These are phyloP conservation scores for Aegotheles bennettii DNA, from an alignment of 2,113 vertebrate genomes.

Conservation along the genomic window DNA sequence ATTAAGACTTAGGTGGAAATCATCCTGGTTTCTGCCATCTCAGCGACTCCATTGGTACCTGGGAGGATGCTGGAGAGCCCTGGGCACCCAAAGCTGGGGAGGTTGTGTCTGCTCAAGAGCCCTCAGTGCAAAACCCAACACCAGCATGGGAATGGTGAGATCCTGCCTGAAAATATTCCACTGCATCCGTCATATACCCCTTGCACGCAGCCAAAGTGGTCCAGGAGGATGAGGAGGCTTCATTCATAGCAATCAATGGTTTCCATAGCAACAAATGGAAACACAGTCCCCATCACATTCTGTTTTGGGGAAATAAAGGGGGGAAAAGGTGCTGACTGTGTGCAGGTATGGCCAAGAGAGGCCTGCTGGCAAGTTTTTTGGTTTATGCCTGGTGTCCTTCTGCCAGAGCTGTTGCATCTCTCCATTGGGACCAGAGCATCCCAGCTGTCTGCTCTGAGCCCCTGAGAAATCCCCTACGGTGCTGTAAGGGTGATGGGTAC, in stretches of 20 bases:
- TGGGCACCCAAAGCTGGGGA: neutral
- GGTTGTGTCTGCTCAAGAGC: neutral
- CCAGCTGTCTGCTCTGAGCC: accelerated
- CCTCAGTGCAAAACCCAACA: neutral
- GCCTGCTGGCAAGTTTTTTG: neutral
- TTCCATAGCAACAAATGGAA: constrained; percentile 17
- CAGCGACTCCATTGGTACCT: neutral
- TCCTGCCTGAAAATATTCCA: neutral
- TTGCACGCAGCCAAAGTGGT: accelerated
- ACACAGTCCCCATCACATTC: accelerated
- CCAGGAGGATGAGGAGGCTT: neutral
- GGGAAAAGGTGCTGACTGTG: accelerated
- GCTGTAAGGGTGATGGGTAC: neutral
- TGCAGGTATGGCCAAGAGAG: neutral
- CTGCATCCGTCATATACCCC: accelerated
- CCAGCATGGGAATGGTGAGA: neutral
- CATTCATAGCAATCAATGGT: neutral
- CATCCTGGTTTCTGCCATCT: neutral
- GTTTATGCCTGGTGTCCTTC: neutral
- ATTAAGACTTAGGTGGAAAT: neutral
- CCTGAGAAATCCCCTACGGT: neutral
- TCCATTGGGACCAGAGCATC: too few species aligned
- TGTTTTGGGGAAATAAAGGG: neutral
- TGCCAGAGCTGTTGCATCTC: neutral
- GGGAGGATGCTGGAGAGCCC: neutral